These are phyloP conservation scores for Heliconius congener DNA, from an alignment of 1,140 invertebrate genomes.

Conservation along the genomic window DNA sequence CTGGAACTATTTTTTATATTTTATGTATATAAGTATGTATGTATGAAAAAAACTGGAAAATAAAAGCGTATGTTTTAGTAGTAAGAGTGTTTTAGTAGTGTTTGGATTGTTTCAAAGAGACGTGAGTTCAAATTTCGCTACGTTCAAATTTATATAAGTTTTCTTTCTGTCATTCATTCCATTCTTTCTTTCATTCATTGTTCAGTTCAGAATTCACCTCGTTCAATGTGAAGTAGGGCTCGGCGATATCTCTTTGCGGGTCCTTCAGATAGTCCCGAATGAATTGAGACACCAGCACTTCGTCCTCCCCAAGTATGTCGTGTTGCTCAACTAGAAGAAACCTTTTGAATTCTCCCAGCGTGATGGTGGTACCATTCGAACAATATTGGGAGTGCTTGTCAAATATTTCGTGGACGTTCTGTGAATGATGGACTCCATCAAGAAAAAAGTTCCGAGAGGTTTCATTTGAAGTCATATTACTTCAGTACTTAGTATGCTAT, in stretches of 20 bases:
- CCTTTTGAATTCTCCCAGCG: slow-evolving; percentile 88
- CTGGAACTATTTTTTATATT: background rate
- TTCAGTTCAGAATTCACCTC: slow-evolving; percentile 80
- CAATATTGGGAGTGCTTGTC: slow-evolving; percentile 85
- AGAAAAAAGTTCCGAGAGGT: background rate
- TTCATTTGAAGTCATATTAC: too few species aligned
- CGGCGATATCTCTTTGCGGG: slow-evolving; percentile 89
- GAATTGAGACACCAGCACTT: slow-evolving; percentile 85
- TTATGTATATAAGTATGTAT: too few species aligned
- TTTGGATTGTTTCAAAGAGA: too few species aligned
- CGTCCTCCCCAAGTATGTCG: slow-evolving; percentile 85
- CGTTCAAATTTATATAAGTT: too few species aligned
- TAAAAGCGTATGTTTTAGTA: too few species aligned
- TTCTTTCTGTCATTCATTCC: background rate
- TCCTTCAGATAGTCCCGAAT: slow-evolving; percentile 91
- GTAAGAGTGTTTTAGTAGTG: too few species aligned
- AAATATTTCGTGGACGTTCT: slow-evolving; percentile 84
- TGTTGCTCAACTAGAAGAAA: slow-evolving; percentile 92
- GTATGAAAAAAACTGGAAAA: too few species aligned
- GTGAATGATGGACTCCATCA: slow-evolving; percentile 26
- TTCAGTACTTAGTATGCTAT: too few species aligned
- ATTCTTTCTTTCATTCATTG: background rate
- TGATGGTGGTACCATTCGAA: slow-evolving; percentile 85
- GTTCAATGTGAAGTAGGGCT: slow-evolving; percentile 89
- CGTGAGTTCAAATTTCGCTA: too few species aligned